A percentile compares a stretch with the other conserved stretches of the same genome.
phyloP scores from a whole-genome alignment of 1,140 invertebrate species.

The Caenorhabditis tropicalis region DNA sequence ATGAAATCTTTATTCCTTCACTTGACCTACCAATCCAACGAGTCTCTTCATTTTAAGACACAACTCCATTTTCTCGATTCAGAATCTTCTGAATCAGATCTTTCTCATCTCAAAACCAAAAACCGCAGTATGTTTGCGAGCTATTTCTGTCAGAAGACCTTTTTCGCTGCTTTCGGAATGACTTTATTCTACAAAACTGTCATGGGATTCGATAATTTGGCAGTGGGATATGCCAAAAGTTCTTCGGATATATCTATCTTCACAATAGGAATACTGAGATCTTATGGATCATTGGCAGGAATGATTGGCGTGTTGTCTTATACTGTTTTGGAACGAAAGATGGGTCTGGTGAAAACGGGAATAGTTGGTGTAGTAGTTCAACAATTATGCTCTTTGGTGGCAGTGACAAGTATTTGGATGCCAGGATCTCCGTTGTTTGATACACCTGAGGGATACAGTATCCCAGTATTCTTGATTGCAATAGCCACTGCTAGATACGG shows the following conservation, averaged over 20 bases:
- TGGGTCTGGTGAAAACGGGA: background rate
- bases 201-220: background rate
- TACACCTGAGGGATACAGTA: background rate
- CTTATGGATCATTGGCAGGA: background rate
- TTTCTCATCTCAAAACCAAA: background rate
- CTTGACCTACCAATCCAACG: background rate
- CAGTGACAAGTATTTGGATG: background rate
- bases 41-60: background rate
- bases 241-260: background rate
- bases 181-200: background rate
- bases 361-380: background rate
- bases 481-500: background rate
- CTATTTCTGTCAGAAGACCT: background rate
- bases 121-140: background rate
- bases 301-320: background rate
- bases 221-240: background rate
- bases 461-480: background rate
- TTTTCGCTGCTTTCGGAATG: background rate
- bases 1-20: background rate
- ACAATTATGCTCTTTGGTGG: background rate
- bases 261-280: background rate
- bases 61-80: background rate
- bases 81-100: background rate
- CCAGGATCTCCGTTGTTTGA: background rate
- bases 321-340: background rate